Percentiles rank a stretch among this genome's conserved stretches.
Conservation (phyloP, 2,113 vertebrate species). For the Glaucomys volans region DNA sequence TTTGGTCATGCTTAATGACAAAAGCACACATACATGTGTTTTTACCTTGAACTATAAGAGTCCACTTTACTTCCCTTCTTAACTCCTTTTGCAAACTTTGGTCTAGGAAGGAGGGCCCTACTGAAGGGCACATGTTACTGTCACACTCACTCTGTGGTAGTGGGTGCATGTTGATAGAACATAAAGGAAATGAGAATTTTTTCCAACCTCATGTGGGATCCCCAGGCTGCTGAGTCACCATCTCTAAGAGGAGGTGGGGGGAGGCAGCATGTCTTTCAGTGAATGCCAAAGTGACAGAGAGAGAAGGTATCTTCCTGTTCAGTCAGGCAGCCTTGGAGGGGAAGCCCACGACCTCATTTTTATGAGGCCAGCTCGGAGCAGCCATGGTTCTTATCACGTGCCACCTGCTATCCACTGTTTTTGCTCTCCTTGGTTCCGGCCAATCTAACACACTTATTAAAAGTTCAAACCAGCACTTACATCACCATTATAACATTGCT, state of each 20-base stretch:
- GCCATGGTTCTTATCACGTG: conserved; percentile 45
- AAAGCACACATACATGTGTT: not conserved
- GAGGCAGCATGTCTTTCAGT: conserved; percentile 12
- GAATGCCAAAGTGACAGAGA: conserved; percentile 27
- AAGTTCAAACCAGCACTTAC: conserved; percentile 65
- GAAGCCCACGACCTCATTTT: conserved; percentile 30
- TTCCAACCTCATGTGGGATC: not conserved
- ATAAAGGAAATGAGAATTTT: not conserved
- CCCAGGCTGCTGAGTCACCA: conserved; percentile 9
- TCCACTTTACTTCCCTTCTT: not conserved
- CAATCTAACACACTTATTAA: conserved; percentile 55
- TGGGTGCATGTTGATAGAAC: not conserved
- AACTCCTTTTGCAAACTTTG: not conserved
- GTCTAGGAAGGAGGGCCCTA: not conserved
- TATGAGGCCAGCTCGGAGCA: not conserved
- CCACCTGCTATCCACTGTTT: conserved; percentile 61
- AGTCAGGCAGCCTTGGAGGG: not conserved
- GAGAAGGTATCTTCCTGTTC: not conserved
- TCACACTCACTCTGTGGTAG: not conserved
- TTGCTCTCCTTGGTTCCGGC: conserved; percentile 29
- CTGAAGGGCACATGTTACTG: not conserved
- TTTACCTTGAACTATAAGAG: not conserved
- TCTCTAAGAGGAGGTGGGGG: not conserved
- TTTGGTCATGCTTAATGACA: not conserved
- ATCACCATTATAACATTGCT: conserved; percentile 56